Conservation (phyloP, 2,797 vertebrate species). For the Epinephelus coioides region DNA sequence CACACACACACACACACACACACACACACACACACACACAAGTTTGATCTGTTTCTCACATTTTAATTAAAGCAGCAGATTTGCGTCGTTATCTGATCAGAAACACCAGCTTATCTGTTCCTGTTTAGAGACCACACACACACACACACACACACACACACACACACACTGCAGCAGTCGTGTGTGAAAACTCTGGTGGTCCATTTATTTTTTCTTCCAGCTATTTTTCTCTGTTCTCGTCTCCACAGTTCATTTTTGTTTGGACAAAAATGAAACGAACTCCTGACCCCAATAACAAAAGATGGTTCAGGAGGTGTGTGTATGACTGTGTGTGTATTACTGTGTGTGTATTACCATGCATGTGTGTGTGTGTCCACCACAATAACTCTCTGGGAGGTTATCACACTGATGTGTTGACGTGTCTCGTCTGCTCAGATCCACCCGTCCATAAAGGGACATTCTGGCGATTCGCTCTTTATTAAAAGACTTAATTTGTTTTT, state of each 20-base stretch:
- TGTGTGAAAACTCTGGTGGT: neutral
- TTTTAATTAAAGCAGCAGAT: conserved; percentile 42
- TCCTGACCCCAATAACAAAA: conserved; percentile 55
- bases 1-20: conserved; percentile 1
- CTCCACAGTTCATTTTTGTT: conserved; percentile 34
- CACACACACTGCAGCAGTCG: neutral
- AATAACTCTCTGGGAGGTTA: neutral
- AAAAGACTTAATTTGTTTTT: neutral
- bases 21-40: conserved; percentile 2
- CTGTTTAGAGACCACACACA: neutral
- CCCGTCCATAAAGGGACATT: neutral
- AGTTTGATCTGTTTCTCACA: conserved; percentile 18
- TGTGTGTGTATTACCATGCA: neutral
- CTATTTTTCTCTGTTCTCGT: conserved; percentile 11
- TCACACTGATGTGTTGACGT: neutral
- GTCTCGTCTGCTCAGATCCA: neutral
- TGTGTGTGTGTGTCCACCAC: neutral
- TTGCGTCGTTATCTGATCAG: conserved; percentile 44
- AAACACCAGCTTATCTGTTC: conserved; percentile 37
- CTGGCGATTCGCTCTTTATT: neutral
- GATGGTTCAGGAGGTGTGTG: conserved; percentile 20
- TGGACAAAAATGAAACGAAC: conserved; percentile 53
- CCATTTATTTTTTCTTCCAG: conserved; percentile 3
- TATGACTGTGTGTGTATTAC: neutral
- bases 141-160: neutral